Base-by-base conservation (phyloP, 30 jellyfish, hydroid and myxozoan species). In the Cassiopea xamachana region DNA sequence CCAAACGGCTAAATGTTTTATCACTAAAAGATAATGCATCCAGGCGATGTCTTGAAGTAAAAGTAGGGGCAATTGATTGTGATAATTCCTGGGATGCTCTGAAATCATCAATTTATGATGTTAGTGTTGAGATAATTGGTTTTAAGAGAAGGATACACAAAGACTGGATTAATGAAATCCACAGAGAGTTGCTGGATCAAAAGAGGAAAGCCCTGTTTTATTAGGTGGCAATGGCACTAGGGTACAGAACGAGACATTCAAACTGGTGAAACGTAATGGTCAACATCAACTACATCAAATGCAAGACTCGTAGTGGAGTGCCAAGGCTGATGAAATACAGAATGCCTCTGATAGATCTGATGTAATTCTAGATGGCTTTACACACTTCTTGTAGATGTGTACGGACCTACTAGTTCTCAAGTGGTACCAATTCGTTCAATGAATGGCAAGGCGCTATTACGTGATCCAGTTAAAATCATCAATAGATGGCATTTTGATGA, bases 121-220 rank as follows among this genome's bases (percentile, higher is more conserved):
- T 46, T 18, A 64, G 70, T 46, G 39, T 69, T 43, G 68, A 73
- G 80, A 27, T 51, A 16, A 80, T 86, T 16, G 91, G 81, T 59
- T 19, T 47, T 59, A 55, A 10, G 64, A 55, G 64, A 10, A 86
- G 81, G 27, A 50, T 17, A 6, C 90, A 86, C 90, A n/a, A 76
- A 76, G 93, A 76, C 90, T 86, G 93, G 93, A 73, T 86, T 60
- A 81, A 86, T 74, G 89, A 86, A 15, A 86, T 73, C 82, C 4
- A 55, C 17, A 48, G 81, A 7, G 83, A 58, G 10, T 74, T 87
- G 88, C 48, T 60, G 14, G 60, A 55, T 15, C 73, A 44, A 14
- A 87, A 87, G 76, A 3, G 74, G 2, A 46, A 12, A 64, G 50
- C 70, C 84, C 10, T 55, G 12, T 10, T 55, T 55, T 3, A 55